Base-by-base conservation (phyloP, 2,113 vertebrate species). In the Lasiurus cinereus region DNA sequence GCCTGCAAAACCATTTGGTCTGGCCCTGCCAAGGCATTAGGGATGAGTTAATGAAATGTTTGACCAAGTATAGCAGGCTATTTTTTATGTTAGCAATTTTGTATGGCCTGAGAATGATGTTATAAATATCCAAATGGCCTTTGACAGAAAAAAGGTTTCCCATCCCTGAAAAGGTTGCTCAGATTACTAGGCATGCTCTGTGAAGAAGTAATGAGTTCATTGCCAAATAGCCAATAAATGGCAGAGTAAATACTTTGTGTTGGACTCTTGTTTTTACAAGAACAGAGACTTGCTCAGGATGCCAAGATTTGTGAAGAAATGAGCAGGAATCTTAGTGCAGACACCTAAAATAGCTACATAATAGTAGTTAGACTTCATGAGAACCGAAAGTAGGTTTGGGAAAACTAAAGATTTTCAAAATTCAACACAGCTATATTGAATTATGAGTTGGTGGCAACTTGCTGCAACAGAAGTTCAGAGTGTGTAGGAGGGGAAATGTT, bases 241-340 rank as follows among this genome's bases (percentile, higher is more conserved):
- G 21, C 21, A 39, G 31, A 90, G 31, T 19, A 50, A 80, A 24
- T 66, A 39, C 36, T 66, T 79, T 64, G 36, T 76, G 62, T 74
- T 43, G 36, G n/a, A 22, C 43, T 92, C 39, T 46, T 64, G 56
- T 88, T 83, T 24, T 52, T 89, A 46, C 10, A 74, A 59, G 50
- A 67, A 56, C 14, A 69, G 48, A 76, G 13, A 66, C 43, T 70
- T 52, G 27, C 50, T 76, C 18, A 76, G 50, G 59, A 56, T 52
- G 27, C 54, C 50, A 52, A 52, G 59, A 82, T 70, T 31, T 77
- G 22, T 91, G 56, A 70, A 77, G 69, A 83, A 94, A 77, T 82
- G n/a, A 82, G 21, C n/a, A 90, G 14, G 14, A 52, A 83, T 89
- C 54, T 83, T 16, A 52, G 36, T 54, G 72, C 18, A 70, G 52